Conservation (phyloP, 2,888 invertebrate genomes). For the Ectemnius lituratus region DNA sequence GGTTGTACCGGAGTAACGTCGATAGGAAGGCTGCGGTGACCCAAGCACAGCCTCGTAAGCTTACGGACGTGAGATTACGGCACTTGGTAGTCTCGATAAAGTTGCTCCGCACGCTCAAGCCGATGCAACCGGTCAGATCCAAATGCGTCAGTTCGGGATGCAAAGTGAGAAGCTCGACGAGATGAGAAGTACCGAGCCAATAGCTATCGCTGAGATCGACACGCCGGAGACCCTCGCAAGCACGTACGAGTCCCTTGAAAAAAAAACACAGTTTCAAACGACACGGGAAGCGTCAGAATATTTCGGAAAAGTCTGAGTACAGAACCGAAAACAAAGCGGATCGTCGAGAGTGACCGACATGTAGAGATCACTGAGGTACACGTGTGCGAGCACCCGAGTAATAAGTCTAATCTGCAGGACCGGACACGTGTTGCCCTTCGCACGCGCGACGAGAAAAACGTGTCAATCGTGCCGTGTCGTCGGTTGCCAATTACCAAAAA, state of each 20-base stretch:
- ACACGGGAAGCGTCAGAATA: neutral
- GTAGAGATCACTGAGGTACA: slow-evolving; percentile 38
- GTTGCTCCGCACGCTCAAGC: slow-evolving; percentile 28
- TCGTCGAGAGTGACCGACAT: slow-evolving; percentile 21
- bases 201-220: slow-evolving; percentile 48
- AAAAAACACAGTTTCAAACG: slow-evolving; percentile 24
- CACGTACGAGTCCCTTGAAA: slow-evolving; percentile 53
- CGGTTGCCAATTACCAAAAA: slow-evolving; percentile 52
- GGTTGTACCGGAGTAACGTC: slow-evolving; percentile 48
- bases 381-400: slow-evolving; percentile 34
- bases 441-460: slow-evolving; percentile 44
- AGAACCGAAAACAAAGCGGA: neutral
- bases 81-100: slow-evolving; percentile 50
- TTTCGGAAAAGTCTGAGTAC: too few relatives aligned
- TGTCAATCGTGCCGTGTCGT: slow-evolving; percentile 44
- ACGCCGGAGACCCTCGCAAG: slow-evolving; percentile 45
- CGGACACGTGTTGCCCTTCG: slow-evolving; percentile 44
- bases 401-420: slow-evolving; percentile 31
- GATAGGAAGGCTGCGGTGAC: slow-evolving; percentile 40
- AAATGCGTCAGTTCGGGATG: slow-evolving; percentile 44
- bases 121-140: slow-evolving; percentile 51
- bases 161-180: slow-evolving; percentile 48
- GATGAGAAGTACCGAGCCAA: slow-evolving; percentile 51
- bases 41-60: slow-evolving; percentile 44
- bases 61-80: slow-evolving; percentile 48